phyloP scores from a whole-genome alignment of 2,113 vertebrate genomes.

The Chloropsis hardwickii region DNA sequence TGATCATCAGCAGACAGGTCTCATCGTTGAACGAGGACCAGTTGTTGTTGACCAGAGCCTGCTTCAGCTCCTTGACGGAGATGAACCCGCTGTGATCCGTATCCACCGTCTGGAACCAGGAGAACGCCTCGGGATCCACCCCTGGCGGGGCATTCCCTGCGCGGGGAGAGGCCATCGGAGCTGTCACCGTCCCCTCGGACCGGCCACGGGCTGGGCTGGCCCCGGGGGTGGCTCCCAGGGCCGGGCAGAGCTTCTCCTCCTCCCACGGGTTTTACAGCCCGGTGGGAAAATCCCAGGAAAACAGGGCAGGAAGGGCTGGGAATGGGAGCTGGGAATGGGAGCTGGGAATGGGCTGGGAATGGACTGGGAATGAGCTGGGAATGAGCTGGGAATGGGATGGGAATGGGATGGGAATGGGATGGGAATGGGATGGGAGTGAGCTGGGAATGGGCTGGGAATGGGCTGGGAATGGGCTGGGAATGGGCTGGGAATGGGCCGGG shows the following conservation, averaged over 20 bases:
- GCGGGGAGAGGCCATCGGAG: not conserved
- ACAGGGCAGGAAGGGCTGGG: not conserved
- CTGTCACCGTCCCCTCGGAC: not conserved
- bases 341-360: not conserved
- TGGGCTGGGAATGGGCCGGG: too few species aligned
- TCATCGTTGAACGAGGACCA: constrained; percentile 92
- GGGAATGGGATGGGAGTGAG: too few species aligned
- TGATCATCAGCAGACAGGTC: constrained; percentile 94
- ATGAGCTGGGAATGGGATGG: not conserved
- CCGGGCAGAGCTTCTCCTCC: not conserved
- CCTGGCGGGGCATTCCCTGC: constrained; percentile 80
- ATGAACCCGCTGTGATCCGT: constrained; percentile 88
- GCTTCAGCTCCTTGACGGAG: constrained; percentile 88
- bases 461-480: not conserved
- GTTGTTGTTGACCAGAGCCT: constrained; percentile 93
- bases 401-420: not conserved
- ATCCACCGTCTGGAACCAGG: constrained; percentile 93
- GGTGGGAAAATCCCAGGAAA: fast-evolving
- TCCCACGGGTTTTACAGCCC: not conserved
- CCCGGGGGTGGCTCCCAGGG: not conserved
- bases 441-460: not conserved
- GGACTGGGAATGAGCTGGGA: not conserved
- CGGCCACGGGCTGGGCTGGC: fast-evolving
- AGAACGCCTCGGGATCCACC: constrained; percentile 85
- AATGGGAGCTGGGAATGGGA: not conserved